Evolutionary conservation across 1,140 invertebrate species (phyloP), one percentile per base, ranked within the genome.

Genomic region (Diorhabda carinulata): DNA sequence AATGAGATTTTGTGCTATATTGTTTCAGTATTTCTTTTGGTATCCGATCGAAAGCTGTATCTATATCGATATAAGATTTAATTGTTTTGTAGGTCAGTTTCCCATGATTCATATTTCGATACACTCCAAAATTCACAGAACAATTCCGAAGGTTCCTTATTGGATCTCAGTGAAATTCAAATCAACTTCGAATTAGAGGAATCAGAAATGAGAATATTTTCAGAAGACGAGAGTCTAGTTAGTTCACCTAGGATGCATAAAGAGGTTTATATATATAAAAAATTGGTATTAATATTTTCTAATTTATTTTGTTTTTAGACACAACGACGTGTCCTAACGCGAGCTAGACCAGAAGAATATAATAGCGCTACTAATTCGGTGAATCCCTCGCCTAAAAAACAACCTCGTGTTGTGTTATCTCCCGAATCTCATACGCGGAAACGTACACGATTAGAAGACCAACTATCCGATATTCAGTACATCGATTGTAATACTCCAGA

Each of bases 91-190:
- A 84, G 91, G 64, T 95, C 92, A 2, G 91, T 94, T 0, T 96
- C 93, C 0, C 94, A 96, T 79, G 94, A 97, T 81, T 96, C 94
- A 2, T 97, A 96, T 81, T 97, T 97, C 83, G 93, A 96, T 83
- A 86, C 78, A 72, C 78, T 79, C 76, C 87, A 76, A 81, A 83
- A 78, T 64, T 87, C 76, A 66, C 85, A 85, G 64, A 78, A 82
- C 73, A 82, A 80, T 68, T 85, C 78, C 67, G 82, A 75, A 72
- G 82, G 74, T 76, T 83, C 77, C 44, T 73, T 81, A 42, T 66
- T 90, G 9, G 92, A 94, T 82, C 83, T 95, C 44, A 92, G 91
- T 52, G 92, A 93, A 74, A 89, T 94, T 79, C 87, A 92, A 57
- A 81, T 95, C 6, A 91, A 93, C 61, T 92, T 94, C 74, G 91